Evolutionary conservation across 2,888 invertebrate genomes (phyloP).

Genomic region (Asteroscopus sphinx): DNA sequence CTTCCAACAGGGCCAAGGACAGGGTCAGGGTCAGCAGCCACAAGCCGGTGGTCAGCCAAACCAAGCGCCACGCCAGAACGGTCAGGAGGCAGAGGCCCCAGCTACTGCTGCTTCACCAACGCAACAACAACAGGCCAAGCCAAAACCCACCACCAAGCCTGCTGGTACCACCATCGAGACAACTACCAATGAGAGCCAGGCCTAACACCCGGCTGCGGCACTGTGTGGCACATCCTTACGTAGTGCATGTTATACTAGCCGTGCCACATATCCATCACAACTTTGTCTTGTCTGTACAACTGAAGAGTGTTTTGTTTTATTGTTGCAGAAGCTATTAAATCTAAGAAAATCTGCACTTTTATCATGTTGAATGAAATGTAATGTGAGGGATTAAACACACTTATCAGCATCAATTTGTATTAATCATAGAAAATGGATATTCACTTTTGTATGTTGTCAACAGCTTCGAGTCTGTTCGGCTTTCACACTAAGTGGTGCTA

Average conservation of each 20-base stretch:
- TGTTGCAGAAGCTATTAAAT: constrained; percentile 72
- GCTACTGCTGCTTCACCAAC: constrained; percentile 66
- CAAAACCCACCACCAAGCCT: constrained; percentile 76
- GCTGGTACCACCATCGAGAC: constrained; percentile 82
- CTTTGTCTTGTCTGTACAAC: constrained; percentile 77
- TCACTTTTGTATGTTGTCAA: no score
- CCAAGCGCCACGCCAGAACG: constrained; percentile 72
- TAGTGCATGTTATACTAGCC: constrained; percentile 81
- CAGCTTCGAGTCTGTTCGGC: no score
- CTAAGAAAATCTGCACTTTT: constrained; percentile 65
- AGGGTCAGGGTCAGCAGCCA: constrained; percentile 51
- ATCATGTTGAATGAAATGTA: constrained; percentile 62
- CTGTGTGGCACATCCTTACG: constrained; percentile 73
- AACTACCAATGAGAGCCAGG: constrained; percentile 88
- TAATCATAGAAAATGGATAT: no score
- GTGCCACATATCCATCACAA: constrained; percentile 74
- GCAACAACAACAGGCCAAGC: constrained; percentile 73
- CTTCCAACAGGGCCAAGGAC: constrained; percentile 70
- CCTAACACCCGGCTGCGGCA: constrained; percentile 69
- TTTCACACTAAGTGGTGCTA: no score
- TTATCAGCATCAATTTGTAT: no score
- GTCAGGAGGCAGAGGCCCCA: constrained; percentile 76
- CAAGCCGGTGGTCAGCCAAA: constrained; percentile 51
- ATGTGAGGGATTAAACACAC: constrained; percentile 40
- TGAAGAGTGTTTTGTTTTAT: constrained; percentile 79